Conservation (phyloP, 2,797 vertebrate genomes). For the Tauraco hartlaubi region DNA sequence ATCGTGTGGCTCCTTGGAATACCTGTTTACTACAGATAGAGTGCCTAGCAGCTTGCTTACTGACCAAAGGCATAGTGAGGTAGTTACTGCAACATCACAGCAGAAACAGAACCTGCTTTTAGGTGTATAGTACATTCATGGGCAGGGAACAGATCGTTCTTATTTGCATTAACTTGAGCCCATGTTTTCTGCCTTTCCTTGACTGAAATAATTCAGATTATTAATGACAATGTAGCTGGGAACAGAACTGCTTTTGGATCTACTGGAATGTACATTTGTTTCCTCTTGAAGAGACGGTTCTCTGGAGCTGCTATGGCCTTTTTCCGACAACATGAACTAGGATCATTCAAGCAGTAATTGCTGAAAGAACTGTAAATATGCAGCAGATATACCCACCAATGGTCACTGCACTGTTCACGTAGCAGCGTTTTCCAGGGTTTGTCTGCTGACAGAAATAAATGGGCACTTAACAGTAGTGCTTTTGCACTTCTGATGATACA, state of each 20-base stretch:
- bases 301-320: not conserved
- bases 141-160: accelerated
- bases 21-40: not conserved
- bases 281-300: not conserved
- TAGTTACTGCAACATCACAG: not conserved
- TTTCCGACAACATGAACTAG: not conserved
- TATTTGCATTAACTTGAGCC: not conserved
- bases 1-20: not conserved
- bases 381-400: not conserved
- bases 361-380: slow-evolving; percentile 1
- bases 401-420: not conserved
- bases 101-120: not conserved
- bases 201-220: not conserved
- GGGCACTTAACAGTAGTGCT: not conserved
- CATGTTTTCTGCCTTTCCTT: not conserved
- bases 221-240: not conserved
- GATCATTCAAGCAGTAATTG: not conserved
- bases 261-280: not conserved
- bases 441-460: not conserved
- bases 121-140: not conserved
- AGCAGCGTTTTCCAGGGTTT: not conserved
- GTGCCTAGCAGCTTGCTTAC: not conserved
- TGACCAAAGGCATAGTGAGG: not conserved
- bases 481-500: not conserved
- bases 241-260: not conserved